phyloP scores from a whole-genome alignment of 2,888 invertebrate genomes.

The Agapostemon virescens region DNA sequence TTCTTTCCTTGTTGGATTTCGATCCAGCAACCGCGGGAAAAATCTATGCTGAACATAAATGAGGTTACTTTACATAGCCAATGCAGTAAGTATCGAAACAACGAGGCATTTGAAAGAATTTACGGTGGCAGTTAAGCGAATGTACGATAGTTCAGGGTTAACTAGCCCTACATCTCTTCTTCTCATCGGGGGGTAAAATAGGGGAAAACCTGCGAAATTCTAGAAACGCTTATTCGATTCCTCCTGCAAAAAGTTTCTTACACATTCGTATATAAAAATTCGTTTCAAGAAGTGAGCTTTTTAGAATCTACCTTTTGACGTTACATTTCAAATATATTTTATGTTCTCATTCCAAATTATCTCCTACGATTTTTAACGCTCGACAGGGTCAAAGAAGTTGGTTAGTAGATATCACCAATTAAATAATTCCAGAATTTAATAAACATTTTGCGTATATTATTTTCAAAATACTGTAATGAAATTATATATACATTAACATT shows the following conservation, averaged over 20 bases:
- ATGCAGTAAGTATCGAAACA: slow-evolving; percentile 30
- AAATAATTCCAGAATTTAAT: too few relatives aligned
- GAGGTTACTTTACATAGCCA: slow-evolving; percentile 40
- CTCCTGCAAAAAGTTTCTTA: not conserved
- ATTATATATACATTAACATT: too few relatives aligned
- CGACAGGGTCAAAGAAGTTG: too few relatives aligned
- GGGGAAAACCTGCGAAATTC: not conserved
- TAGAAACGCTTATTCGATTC: not conserved
- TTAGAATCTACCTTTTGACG: not conserved
- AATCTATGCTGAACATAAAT: slow-evolving; percentile 17
- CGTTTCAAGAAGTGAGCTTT: too few relatives aligned
- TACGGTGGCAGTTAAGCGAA: slow-evolving; percentile 71
- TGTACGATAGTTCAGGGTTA: slow-evolving; percentile 71
- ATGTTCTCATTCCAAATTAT: too few relatives aligned
- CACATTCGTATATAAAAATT: slow-evolving; percentile 2
- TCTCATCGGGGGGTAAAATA: not conserved
- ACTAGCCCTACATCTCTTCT: slow-evolving; percentile 65
- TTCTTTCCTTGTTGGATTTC: not conserved
- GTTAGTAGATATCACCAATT: too few relatives aligned
- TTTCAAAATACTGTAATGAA: too few relatives aligned
- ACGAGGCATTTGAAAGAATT: slow-evolving; percentile 64
- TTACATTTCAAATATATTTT: not conserved
- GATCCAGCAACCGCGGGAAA: slow-evolving; percentile 1
- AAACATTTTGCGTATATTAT: too few relatives aligned
- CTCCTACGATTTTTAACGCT: too few relatives aligned